These are phyloP conservation scores for Fopius arisanus DNA, from an alignment of 1,140 invertebrate species.

Conservation along the genomic window DNA sequence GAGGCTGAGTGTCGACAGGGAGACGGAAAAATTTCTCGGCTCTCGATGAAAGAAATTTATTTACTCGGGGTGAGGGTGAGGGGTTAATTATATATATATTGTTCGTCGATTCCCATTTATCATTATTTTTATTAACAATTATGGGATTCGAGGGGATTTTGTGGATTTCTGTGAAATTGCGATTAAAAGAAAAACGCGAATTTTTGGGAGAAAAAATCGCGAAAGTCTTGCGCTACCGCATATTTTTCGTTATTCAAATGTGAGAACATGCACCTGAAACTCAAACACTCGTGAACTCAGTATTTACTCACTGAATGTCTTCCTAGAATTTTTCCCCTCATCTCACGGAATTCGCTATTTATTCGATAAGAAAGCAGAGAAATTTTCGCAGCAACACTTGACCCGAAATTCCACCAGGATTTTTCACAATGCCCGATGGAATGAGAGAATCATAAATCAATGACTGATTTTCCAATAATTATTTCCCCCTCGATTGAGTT, in stretches of 20 bases:
- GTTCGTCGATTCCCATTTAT: too few species aligned
- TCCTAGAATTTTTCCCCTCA: background rate
- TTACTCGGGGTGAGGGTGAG: background rate
- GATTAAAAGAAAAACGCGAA: too few species aligned
- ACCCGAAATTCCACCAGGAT: background rate
- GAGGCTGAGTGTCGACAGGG: background rate
- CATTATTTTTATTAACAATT: too few species aligned
- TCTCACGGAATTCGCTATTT: slow-evolving; percentile 6
- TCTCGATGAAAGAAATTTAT: background rate
- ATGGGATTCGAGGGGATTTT: too few species aligned
- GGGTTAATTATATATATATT: too few species aligned
- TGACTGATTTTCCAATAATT: too few species aligned
- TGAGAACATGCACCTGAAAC: slow-evolving; percentile 41
- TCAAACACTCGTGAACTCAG: slow-evolving; percentile 29
- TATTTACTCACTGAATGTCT: slow-evolving; percentile 4
- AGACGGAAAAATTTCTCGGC: background rate
- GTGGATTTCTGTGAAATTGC: too few species aligned
- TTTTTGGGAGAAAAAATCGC: background rate
- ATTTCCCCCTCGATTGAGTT: too few species aligned
- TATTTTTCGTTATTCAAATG: background rate
- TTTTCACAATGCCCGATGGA: background rate
- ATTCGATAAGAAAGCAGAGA: background rate
- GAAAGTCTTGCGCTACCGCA: too few species aligned
- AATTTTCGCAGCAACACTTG: slow-evolving; percentile 4
- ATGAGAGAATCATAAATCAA: too few species aligned